Evolutionary conservation across 2,113 vertebrate species (phyloP).

Genomic region (Leiothrix lutea): DNA sequence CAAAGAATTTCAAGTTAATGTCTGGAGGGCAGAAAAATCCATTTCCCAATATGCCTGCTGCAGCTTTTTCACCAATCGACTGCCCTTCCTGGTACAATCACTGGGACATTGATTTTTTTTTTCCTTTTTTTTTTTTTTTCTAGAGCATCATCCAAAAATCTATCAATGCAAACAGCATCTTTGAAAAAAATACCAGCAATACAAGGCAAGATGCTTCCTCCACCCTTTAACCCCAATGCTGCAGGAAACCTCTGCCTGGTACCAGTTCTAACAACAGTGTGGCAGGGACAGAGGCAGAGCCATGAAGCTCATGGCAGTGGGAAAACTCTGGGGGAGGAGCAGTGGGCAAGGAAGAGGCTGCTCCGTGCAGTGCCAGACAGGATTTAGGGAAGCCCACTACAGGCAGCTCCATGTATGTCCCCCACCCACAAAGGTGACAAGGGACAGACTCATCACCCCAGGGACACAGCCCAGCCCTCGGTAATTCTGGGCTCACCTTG

Average conservation of each 20-base stretch:
- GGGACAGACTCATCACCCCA: not conserved
- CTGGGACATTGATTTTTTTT: slow-evolving; percentile 82
- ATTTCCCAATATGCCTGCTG: slow-evolving; percentile 88
- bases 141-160: slow-evolving; percentile 88
- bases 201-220: not conserved
- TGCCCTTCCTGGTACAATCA: slow-evolving; percentile 86
- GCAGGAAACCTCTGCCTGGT: not conserved
- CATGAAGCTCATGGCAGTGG: rapidly evolving
- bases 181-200: slow-evolving; percentile 42
- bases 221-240: slow-evolving; percentile 20
- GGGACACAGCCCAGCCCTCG: not conserved
- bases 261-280: not conserved
- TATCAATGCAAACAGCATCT: slow-evolving; percentile 83
- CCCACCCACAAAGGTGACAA: rapidly evolving
- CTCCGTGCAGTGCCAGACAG: rapidly evolving
- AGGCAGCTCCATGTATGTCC: not conserved
- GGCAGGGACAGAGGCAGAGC: not conserved
- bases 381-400: not conserved
- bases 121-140: slow-evolving; percentile 55
- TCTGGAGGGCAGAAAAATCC: slow-evolving; percentile 89
- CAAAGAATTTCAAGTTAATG: slow-evolving; percentile 86
- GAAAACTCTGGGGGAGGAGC: not conserved
- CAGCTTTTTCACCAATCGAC: slow-evolving; percentile 85
- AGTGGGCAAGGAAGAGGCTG: not conserved
- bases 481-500: not conserved